phyloP scores from a whole-genome alignment of 2,888 invertebrate genomes.

The Lissocephala sabroskyi region DNA sequence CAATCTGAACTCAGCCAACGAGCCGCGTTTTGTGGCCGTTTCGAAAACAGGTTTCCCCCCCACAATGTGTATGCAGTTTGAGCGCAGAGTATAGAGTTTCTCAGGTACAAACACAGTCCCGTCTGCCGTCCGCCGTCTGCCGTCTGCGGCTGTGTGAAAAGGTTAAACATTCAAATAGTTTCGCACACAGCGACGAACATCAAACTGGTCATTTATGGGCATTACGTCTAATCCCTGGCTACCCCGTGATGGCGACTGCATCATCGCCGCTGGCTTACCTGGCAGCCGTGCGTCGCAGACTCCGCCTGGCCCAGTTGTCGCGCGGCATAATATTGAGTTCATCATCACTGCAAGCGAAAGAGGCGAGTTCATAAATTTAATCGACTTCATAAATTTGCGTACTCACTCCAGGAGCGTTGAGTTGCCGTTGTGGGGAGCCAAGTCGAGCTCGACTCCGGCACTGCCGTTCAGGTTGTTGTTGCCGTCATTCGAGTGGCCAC shows the following conservation, averaged over 20 bases:
- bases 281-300: conserved; percentile 84
- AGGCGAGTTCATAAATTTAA: conserved; percentile 7
- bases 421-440: conserved; percentile 69
- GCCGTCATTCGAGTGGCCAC: conserved; percentile 55
- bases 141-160: conserved; percentile 26
- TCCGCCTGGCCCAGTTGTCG: conserved; percentile 89
- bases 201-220: conserved; percentile 28
- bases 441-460: conserved; percentile 69
- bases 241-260: too few species aligned
- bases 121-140: neutral
- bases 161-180: conserved; percentile 54
- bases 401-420: conserved; percentile 64
- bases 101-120: conserved; percentile 1
- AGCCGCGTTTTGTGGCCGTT: too few species aligned
- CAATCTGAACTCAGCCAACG: conserved; percentile 25
- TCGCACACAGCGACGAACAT: conserved; percentile 15
- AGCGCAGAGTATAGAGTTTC: conserved; percentile 15
- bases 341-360: conserved; percentile 73
- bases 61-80: conserved; percentile 27
- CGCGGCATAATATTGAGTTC: conserved; percentile 78
- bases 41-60: conserved; percentile 50
- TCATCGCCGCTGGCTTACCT: conserved; percentile 74
- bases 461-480: conserved; percentile 62
- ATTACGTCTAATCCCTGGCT: conserved; percentile 36
- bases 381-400: conserved; percentile 15